A percentile compares a stretch with the other conserved stretches of the same genome.
Evolutionary conservation across 2,888 invertebrate genomes (phyloP).

Genomic region (Oligia strigilis): DNA sequence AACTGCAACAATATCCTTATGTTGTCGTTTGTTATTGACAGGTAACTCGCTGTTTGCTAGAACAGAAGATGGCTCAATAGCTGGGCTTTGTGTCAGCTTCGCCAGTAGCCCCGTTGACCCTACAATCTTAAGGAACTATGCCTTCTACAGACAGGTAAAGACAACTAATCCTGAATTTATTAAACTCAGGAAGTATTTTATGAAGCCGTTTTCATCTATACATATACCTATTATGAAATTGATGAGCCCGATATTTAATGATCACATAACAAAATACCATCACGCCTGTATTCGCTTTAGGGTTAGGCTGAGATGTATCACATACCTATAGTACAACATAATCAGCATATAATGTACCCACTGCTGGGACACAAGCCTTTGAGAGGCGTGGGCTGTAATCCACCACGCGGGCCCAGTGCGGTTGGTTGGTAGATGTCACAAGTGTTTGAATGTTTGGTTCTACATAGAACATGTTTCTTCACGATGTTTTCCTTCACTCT

Average conservation of each 20-base stretch:
- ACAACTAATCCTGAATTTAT: neutral
- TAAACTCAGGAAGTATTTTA: neutral
- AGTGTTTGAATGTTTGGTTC: neutral
- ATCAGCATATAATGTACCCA: neutral
- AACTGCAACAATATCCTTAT: too few species aligned
- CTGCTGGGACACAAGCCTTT: neutral
- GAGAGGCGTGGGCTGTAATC: neutral
- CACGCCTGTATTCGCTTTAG: neutral
- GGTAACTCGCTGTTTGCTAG: slow-evolving; percentile 82
- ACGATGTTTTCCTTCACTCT: neutral
- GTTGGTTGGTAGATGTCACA: neutral
- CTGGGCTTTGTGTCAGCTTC: slow-evolving; percentile 82
- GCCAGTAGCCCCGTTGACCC: slow-evolving; percentile 81
- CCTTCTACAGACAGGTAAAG: slow-evolving; percentile 84
- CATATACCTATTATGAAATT: too few species aligned
- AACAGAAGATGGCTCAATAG: slow-evolving; percentile 75
- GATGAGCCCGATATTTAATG: neutral
- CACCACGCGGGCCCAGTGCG: neutral
- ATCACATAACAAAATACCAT: neutral
- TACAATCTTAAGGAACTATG: slow-evolving; percentile 80
- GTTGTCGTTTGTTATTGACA: slow-evolving; percentile 52
- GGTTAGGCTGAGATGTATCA: neutral
- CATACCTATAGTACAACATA: neutral
- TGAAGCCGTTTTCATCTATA: too few species aligned
- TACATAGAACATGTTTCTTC: too few species aligned